Evolutionary conservation across 2,888 invertebrate species (phyloP).

Genomic region (Neoitamus cyanurus): DNA sequence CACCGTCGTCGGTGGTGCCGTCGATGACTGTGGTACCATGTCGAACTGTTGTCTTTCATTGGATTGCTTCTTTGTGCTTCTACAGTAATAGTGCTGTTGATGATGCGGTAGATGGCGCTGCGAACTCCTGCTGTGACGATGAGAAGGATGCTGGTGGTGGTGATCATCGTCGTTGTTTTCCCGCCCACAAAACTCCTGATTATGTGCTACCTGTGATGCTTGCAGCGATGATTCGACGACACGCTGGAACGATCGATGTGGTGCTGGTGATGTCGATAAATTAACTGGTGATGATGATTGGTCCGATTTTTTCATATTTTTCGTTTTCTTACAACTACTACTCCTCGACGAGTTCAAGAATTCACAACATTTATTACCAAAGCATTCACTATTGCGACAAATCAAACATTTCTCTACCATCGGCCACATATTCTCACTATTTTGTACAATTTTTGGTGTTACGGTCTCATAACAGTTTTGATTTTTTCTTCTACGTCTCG

Average conservation of each 20-base stretch:
- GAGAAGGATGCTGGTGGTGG: not conserved
- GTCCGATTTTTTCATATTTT: not conserved
- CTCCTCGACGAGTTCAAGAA: not conserved
- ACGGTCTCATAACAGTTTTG: not conserved
- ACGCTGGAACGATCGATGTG: not conserved
- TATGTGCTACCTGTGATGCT: not conserved
- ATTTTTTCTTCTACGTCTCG: constrained; percentile 23
- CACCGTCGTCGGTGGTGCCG: not conserved
- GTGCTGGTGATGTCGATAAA: constrained; percentile 16
- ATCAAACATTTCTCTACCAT: constrained; percentile 22
- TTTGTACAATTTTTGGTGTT: not conserved
- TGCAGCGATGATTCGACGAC: not conserved
- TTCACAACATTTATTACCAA: constrained; percentile 27
- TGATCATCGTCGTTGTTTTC: not conserved
- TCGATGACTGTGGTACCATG: not conserved
- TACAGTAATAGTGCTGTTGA: constrained; percentile 4
- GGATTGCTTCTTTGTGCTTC: not conserved
- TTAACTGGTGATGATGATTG: constrained; percentile 17
- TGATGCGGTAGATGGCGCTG: not conserved
- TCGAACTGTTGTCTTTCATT: not conserved
- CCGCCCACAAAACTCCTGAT: not conserved
- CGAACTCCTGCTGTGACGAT: not conserved
- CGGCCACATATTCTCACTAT: constrained; percentile 25
- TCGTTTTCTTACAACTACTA: not conserved
- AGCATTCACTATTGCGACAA: constrained; percentile 29